These are phyloP conservation scores for Siderastrea radians DNA, from an alignment of 92 coral and sea anemone genomes.

Conservation along the genomic window DNA sequence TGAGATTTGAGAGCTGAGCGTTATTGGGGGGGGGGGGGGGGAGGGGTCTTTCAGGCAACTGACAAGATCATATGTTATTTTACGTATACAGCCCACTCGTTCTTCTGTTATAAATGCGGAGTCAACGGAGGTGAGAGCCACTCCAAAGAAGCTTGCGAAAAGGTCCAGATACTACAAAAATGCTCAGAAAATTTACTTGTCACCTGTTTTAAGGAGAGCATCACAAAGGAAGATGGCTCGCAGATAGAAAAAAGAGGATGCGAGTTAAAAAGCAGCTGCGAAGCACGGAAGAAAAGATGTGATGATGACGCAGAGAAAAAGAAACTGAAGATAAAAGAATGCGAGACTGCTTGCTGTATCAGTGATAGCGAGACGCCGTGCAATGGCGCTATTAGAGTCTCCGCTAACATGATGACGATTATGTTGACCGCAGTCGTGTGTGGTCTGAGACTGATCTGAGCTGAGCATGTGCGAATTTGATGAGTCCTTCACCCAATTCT, in stretches of 20 bases:
- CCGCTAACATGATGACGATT: not conserved
- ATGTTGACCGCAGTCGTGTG: not conserved
- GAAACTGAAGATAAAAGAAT: not conserved
- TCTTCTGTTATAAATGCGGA: not conserved
- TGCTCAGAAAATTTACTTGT: not conserved
- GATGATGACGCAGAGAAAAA: not conserved
- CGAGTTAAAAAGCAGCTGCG: not conserved
- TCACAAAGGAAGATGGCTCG: not conserved
- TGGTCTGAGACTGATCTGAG: not conserved
- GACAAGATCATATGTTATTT: not conserved
- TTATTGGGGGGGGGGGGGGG: too few relatives aligned
- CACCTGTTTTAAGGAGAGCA: not conserved
- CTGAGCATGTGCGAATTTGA: not conserved
- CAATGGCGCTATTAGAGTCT: not conserved
- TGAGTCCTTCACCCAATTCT: not conserved
- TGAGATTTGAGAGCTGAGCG: too few relatives aligned
- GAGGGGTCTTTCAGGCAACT: not conserved
- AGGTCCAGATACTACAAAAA: not conserved
- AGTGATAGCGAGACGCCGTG: not conserved
- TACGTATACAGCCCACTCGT: not conserved
- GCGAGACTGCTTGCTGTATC: not conserved
- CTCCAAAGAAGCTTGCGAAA: not conserved
- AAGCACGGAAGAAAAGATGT: not conserved
- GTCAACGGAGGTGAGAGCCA: not conserved
- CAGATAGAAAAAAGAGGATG: not conserved